Conservation (phyloP, 2,888 invertebrate genomes). For the Pyrocoelia pectoralis region DNA sequence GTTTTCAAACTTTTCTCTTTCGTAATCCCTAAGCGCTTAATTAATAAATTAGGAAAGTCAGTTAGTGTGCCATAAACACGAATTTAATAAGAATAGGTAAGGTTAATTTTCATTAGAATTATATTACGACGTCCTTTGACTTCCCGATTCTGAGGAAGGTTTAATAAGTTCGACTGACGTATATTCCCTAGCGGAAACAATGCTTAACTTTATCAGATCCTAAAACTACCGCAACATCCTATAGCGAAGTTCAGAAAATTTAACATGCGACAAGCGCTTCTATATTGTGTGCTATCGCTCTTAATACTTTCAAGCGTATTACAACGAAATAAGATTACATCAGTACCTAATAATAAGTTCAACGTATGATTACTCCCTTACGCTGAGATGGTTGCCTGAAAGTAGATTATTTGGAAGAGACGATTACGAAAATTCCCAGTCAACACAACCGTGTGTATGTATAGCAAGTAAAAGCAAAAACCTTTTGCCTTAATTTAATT, state of each 20-base stretch:
- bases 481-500: not conserved
- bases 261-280: slow-evolving; percentile 28
- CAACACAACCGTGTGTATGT: not conserved
- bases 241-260: slow-evolving; percentile 28
- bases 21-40: too few species aligned
- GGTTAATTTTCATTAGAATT: slow-evolving; percentile 22
- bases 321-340: slow-evolving; percentile 18
- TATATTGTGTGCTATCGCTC: slow-evolving; percentile 18
- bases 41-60: too few species aligned
- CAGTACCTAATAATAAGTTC: slow-evolving; percentile 12
- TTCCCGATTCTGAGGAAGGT: slow-evolving; percentile 38
- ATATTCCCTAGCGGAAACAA: slow-evolving; percentile 31
- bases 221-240: slow-evolving; percentile 18
- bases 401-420: not conserved
- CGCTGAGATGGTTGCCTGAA: not conserved
- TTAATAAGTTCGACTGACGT: slow-evolving; percentile 42
- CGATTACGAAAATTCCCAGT: not conserved
- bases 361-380: not conserved
- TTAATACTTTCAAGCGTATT: slow-evolving; percentile 26
- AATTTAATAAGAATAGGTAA: not conserved
- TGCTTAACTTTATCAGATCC: slow-evolving; percentile 29
- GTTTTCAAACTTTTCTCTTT: too few species aligned
- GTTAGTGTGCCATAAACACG: too few species aligned
- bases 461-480: not conserved
- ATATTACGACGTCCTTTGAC: slow-evolving; percentile 23